Conservation (phyloP, 2,113 vertebrate genomes). For the Numenius arquata region DNA sequence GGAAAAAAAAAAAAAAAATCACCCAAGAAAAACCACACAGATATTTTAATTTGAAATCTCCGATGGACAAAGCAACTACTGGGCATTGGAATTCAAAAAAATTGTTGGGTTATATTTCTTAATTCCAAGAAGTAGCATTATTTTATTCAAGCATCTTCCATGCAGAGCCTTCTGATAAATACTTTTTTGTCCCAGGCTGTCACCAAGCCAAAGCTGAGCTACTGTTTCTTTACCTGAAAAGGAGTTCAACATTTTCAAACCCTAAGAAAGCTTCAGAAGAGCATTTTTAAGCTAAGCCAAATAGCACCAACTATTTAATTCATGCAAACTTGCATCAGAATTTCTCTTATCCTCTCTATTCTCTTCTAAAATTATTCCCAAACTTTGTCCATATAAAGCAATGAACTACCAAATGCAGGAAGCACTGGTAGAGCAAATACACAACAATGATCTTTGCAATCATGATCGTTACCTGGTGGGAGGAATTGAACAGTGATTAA, state of each 20-base stretch:
- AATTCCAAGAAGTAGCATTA: not conserved
- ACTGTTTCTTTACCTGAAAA: not conserved
- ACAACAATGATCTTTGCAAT: not conserved
- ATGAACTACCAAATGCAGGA: not conserved
- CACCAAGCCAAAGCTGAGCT: not conserved
- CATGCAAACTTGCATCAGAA: not conserved
- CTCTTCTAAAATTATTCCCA: not conserved
- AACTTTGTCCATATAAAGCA: not conserved
- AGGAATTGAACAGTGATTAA: not conserved
- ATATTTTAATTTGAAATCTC: not conserved
- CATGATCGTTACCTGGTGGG: too few relatives aligned
- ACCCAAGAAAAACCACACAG: not conserved
- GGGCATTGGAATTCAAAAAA: not conserved
- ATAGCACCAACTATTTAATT: not conserved
- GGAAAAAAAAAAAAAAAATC: not conserved
- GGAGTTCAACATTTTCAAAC: not conserved
- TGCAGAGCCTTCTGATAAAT: not conserved
- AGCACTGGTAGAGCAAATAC: not conserved
- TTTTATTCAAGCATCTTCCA: not conserved
- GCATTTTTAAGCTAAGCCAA: not conserved
- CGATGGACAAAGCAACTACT: not conserved
- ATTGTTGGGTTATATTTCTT: not conserved
- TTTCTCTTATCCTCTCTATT: not conserved
- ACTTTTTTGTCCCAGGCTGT: not conserved
- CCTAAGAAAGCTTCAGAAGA: not conserved